A percentile compares a stretch with the other conserved stretches of the same genome.
These are phyloP conservation scores for Scaptomyza montana DNA, from an alignment of 1,140 invertebrate species.

Conservation along the genomic window DNA sequence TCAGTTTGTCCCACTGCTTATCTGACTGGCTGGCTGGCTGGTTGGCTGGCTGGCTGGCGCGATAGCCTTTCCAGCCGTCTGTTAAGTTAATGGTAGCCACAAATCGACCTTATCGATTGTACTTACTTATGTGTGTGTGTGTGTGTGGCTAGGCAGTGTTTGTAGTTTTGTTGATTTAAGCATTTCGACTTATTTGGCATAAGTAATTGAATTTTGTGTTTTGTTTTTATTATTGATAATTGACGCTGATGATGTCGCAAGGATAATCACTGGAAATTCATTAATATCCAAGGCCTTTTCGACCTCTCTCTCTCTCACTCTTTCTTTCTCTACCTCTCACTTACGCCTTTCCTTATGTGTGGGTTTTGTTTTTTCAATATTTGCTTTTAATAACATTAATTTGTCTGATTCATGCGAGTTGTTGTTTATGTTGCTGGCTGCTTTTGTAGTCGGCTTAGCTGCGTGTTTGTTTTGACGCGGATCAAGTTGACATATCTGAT, in stretches of 20 bases:
- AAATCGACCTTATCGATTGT: constrained; percentile 59
- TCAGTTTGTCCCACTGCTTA: constrained; percentile 63
- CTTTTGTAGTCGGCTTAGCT: constrained; percentile 50
- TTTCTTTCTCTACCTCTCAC: background rate
- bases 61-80: constrained; percentile 39
- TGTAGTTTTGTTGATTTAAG: constrained; percentile 67
- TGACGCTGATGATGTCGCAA: constrained; percentile 67
- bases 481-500: constrained; percentile 71
- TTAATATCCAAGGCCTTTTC: constrained; percentile 59
- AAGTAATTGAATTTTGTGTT: constrained; percentile 79
- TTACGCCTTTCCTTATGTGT: constrained; percentile 5
- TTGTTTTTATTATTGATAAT: constrained; percentile 59
- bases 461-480: constrained; percentile 76
- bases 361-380: constrained; percentile 52
- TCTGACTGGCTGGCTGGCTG: constrained; percentile 20
- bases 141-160: constrained; percentile 51
- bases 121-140: constrained; percentile 35
- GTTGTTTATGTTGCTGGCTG: constrained; percentile 5
- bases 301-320: background rate
- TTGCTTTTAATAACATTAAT: constrained; percentile 78
- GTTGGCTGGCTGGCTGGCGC: constrained; percentile 50
- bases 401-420: constrained; percentile 42
- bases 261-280: constrained; percentile 74
- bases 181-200: constrained; percentile 80
- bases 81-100: constrained; percentile 52